Percentiles rank a stretch among this genome's conserved stretches.
Conservation (phyloP, 1,140 invertebrate genomes). For the Helicorthomorpha holstii region DNA sequence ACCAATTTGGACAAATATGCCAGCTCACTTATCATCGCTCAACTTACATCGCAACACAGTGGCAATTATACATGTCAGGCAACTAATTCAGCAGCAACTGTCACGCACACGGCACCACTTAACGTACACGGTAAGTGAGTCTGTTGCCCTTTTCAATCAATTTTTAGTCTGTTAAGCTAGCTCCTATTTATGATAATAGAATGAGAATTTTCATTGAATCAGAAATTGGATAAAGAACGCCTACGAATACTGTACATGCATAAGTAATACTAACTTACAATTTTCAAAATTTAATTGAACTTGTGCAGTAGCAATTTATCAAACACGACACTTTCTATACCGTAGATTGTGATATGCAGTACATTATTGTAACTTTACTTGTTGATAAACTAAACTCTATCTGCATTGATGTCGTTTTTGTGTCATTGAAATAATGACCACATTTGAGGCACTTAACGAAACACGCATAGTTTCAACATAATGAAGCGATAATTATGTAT, state of each 20-base stretch:
- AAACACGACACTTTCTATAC: too few relatives aligned
- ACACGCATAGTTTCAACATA: too few relatives aligned
- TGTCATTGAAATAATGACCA: too few relatives aligned
- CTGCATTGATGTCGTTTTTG: too few relatives aligned
- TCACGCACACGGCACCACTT: slow-evolving; percentile 23
- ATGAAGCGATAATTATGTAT: too few relatives aligned
- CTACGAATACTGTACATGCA: neutral
- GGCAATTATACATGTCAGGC: slow-evolving; percentile 79
- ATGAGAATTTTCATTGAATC: slow-evolving; percentile 22
- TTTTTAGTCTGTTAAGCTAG: slow-evolving; percentile 12
- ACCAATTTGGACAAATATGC: slow-evolving; percentile 67
- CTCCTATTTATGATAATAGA: slow-evolving; percentile 3
- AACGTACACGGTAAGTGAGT: slow-evolving; percentile 23
- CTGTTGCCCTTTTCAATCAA: neutral
- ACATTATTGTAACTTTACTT: too few relatives aligned
- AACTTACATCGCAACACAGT: slow-evolving; percentile 59
- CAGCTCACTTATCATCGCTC: slow-evolving; percentile 69
- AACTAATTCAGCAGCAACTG: slow-evolving; percentile 30
- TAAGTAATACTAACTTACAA: neutral
- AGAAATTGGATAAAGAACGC: neutral
- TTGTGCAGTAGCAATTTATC: neutral
- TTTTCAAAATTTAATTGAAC: neutral
- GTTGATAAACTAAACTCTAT: too few relatives aligned
- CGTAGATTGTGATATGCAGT: too few relatives aligned
- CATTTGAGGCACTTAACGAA: too few relatives aligned